Percentiles rank a stretch among this genome's conserved stretches.
Conservation (phyloP, 2,797 vertebrate genomes). For the Hyperoplus immaculatus region DNA sequence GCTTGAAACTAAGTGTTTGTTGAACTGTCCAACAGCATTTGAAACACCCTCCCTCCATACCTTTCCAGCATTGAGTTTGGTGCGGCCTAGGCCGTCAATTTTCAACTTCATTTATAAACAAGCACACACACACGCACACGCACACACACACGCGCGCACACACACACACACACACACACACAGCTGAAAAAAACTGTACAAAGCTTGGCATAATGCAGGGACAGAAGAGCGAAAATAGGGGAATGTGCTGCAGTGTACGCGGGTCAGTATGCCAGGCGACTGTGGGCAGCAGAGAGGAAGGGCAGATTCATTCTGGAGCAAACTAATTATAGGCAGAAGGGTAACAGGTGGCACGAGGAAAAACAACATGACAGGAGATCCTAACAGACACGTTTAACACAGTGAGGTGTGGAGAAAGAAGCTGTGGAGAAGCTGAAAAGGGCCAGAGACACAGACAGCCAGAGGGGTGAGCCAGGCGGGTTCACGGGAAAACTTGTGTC, state of each 20-base stretch:
- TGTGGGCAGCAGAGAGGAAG: background rate
- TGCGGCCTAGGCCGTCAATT: background rate
- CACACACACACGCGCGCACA: too few relatives aligned
- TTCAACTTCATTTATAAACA: background rate
- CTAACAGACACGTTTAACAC: background rate
- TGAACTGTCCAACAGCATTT: background rate
- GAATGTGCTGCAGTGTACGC: background rate
- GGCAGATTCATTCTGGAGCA: conserved; percentile 34
- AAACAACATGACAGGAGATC: conserved; percentile 19
- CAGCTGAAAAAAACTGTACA: too few relatives aligned
- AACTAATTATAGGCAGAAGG: conserved; percentile 65
- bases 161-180: too few relatives aligned
- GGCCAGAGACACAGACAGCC: background rate
- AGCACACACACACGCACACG: background rate
- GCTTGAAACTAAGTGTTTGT: background rate
- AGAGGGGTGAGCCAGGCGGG: background rate
- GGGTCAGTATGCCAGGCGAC: conserved; percentile 5
- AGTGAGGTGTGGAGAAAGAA: conserved; percentile 15
- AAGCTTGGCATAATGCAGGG: too few relatives aligned
- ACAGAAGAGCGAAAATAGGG: background rate
- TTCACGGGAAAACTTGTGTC: background rate
- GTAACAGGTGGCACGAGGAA: conserved; percentile 65
- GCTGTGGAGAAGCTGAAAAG: background rate
- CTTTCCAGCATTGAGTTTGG: background rate
- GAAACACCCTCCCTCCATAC: background rate